These are phyloP conservation scores for Drosophila chauvacae DNA, from an alignment of 1,140 invertebrate species.

Conservation along the genomic window DNA sequence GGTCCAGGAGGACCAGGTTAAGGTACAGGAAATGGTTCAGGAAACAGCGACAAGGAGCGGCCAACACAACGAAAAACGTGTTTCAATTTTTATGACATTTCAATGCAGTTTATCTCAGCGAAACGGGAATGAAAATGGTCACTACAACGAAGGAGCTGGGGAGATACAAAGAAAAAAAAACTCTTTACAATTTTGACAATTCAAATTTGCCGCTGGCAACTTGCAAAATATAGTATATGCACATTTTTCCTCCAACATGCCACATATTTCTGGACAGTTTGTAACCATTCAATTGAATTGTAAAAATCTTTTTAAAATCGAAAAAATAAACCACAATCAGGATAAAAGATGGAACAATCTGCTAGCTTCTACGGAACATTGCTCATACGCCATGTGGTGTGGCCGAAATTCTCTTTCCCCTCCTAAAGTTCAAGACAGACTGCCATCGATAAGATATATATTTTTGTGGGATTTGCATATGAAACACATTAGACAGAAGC, in stretches of 20 bases:
- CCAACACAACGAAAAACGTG: conserved; percentile 61
- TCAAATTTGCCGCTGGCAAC: conserved; percentile 64
- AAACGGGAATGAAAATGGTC: conserved; percentile 54
- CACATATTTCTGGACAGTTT: conserved; percentile 67
- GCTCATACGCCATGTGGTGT: conserved; percentile 54
- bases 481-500: conserved; percentile 60
- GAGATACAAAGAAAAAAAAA: conserved; percentile 13
- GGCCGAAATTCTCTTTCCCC: neutral
- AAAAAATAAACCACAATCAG: conserved; percentile 19
- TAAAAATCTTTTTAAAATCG: conserved; percentile 34
- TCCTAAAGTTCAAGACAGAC: neutral
- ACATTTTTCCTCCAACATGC: conserved; percentile 19
- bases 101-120: conserved; percentile 81
- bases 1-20: conserved; percentile 9
- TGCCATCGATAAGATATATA: conserved; percentile 46
- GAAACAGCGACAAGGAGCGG: conserved; percentile 8
- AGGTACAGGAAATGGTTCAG: conserved; percentile 10
- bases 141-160: neutral
- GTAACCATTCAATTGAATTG: conserved; percentile 76
- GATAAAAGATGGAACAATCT: conserved; percentile 10
- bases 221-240: conserved; percentile 27
- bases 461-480: conserved; percentile 61
- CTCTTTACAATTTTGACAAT: conserved; percentile 79
- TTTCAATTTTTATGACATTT: conserved; percentile 83
- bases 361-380: conserved; percentile 40